A percentile compares a stretch with the other conserved stretches of the same genome.
These are phyloP conservation scores for Caretta caretta DNA, from an alignment of 2,113 vertebrate species.

Conservation along the genomic window DNA sequence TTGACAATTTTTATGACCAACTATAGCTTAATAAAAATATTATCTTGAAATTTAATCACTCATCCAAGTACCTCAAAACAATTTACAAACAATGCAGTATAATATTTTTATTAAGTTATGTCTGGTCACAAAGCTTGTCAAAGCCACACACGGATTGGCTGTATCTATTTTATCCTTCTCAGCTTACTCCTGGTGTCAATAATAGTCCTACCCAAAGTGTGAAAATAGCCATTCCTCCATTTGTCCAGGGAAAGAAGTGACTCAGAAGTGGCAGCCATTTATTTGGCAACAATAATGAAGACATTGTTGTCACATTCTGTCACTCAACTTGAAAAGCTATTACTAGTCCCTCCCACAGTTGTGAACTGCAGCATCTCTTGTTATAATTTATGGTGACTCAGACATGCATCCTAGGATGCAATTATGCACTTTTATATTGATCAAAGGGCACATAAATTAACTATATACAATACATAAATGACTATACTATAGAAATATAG, in stretches of 20 bases:
- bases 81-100: neutral
- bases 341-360: neutral
- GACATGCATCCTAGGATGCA: neutral
- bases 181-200: neutral
- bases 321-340: neutral
- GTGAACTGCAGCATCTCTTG: neutral
- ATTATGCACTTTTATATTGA: neutral
- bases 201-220: neutral
- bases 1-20: no score
- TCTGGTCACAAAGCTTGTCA: neutral
- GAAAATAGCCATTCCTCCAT: neutral
- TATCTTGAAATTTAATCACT: neutral
- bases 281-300: neutral
- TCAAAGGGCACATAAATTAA: neutral
- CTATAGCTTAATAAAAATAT: no score
- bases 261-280: neutral
- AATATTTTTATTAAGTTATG: neutral
- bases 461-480: neutral
- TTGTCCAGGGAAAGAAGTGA: neutral
- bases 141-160: neutral
- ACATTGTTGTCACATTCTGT: neutral
- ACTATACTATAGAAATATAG: constrained; percentile 51
- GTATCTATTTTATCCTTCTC: neutral
- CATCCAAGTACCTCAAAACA: neutral
- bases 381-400: neutral